Evolutionary conservation across 2,797 vertebrate species (phyloP).

Genomic region (Prionace glauca): DNA sequence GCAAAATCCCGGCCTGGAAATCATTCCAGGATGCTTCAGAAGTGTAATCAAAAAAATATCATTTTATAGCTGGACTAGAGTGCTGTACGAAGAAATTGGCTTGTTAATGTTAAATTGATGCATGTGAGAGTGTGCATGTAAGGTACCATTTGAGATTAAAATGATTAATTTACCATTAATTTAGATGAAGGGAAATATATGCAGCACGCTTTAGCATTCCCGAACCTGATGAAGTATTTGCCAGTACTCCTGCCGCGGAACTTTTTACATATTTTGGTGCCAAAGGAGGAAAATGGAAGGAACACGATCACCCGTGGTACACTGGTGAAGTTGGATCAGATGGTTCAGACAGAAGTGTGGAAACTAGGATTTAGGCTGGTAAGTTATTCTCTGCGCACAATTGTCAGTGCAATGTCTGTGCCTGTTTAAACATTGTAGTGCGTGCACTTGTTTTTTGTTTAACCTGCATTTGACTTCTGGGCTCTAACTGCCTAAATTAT

Average conservation of each 20-base stretch:
- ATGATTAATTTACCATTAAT: neutral
- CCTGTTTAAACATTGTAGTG: neutral
- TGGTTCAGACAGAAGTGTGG: conserved; percentile 62
- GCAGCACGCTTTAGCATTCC: conserved; percentile 54
- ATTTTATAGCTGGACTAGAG: neutral
- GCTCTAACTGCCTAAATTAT: neutral
- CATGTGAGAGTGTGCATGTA: neutral
- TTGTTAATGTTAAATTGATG: neutral
- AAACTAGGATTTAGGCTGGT: conserved; percentile 66
- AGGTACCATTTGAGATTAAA: neutral
- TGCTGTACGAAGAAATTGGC: neutral
- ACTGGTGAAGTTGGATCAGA: conserved; percentile 53
- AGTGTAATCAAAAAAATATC: neutral
- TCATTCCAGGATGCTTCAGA: neutral
- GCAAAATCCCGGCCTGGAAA: no score
- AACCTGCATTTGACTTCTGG: neutral
- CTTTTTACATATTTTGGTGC: conserved; percentile 53
- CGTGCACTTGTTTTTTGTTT: neutral
- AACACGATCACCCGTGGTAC: neutral
- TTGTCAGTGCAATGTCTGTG: neutral
- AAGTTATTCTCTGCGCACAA: conserved; percentile 43
- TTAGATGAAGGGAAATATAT: conserved; percentile 56
- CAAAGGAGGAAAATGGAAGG: neutral
- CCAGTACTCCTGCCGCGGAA: conserved; percentile 63
- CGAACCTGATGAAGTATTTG: conserved; percentile 61